Conservation (phyloP, 2,888 invertebrate species). For the Mythimna pallens region DNA sequence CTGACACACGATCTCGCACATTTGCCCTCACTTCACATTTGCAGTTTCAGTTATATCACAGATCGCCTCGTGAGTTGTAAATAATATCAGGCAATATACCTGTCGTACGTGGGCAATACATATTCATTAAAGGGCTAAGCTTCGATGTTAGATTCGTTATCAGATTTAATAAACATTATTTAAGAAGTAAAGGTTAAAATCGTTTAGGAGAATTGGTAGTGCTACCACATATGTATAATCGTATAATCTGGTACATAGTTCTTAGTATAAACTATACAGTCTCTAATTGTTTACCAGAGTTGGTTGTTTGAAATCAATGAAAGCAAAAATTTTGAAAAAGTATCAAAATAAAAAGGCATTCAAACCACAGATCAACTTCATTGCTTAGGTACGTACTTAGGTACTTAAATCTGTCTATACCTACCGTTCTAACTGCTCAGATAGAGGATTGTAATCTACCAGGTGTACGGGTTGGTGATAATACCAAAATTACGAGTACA, state of each 20-base stretch:
- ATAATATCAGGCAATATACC: conserved; percentile 60
- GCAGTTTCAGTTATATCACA: conserved; percentile 52
- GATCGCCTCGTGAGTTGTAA: conserved; percentile 55
- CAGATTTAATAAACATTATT: conserved; percentile 49
- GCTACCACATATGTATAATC: background rate
- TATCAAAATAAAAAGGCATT: background rate
- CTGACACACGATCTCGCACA: conserved; percentile 49
- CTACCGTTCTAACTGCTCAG: too few relatives aligned
- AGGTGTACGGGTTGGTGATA: too few relatives aligned
- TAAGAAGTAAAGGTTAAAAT: conserved; percentile 33
- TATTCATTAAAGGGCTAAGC: conserved; percentile 50
- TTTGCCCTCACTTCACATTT: conserved; percentile 62
- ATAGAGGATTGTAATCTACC: too few relatives aligned
- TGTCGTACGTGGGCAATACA: conserved; percentile 51
- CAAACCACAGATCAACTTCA: background rate
- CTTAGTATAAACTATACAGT: background rate
- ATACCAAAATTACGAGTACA: too few relatives aligned
- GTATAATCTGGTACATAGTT: background rate
- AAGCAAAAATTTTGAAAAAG: background rate
- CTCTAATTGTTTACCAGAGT: background rate
- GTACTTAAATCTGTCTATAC: too few relatives aligned
- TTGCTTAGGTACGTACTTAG: too few relatives aligned
- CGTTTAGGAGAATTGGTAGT: conserved; percentile 14
- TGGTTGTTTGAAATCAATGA: background rate
- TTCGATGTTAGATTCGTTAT: conserved; percentile 46